Evolutionary conservation across 2,797 vertebrate genomes (phyloP), one percentile per base, ranked within the genome.

Genomic region (Hippopotamyrus pictus): DNA sequence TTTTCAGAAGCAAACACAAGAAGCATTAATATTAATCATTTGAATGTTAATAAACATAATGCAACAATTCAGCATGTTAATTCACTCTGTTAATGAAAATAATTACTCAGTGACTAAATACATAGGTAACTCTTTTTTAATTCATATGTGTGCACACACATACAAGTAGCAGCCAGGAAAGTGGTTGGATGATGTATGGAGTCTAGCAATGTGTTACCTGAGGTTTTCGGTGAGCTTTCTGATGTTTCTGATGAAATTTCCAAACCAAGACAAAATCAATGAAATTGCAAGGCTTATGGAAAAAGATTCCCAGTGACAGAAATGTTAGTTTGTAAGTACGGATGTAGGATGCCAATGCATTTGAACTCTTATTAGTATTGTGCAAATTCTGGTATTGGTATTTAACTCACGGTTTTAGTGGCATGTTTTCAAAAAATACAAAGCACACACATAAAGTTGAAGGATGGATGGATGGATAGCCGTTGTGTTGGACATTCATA

Each of bases 221-320:
- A 50, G 62, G 46, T 65, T 88, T 76, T 53, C 88, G 17, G 76
- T 53, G 73, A 83, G 79, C 19, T 89, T 46, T 57, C 8, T 82
- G 22, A 17, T 54, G 14, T 41, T 37, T 44, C 44, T 88, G 33
- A n/a, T 48, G 25, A 33, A 87, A 62, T n/a, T 87, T 59, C 33
- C 59, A 44, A 87, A 89, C 8, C 62, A 25, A 76, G 62, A 89
- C 33, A 89, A 57, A 22, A 89, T 85, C 79, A 41, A 46, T 88
- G 6, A 88, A 83, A 83, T 59, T 51, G n/a, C 22, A 88, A 41
- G 53, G 19, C 44, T 82, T 46, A 22, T 53, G 79, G 41, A 59
- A 82, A n/a, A 88, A 82, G 41, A 82, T 82, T 19, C 41, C 8
- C 6, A 46, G n/a, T 11, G 19, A 82, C 17, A 54, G 12, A 54